phyloP scores from a whole-genome alignment of 2,113 vertebrate species.

The Tachuris rubrigastra region DNA sequence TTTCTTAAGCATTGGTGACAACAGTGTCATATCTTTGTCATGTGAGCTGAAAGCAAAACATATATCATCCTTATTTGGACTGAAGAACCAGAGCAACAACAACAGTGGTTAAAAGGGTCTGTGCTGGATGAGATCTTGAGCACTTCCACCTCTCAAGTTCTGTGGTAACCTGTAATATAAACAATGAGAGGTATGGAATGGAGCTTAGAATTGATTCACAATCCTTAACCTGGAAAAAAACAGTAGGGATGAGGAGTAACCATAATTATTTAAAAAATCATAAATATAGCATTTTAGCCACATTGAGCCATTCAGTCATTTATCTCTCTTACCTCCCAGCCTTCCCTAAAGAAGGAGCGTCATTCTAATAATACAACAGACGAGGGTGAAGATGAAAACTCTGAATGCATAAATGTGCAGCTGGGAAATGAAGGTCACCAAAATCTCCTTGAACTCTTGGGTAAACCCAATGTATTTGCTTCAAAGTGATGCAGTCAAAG shows the following conservation, averaged over 20 bases:
- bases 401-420: not conserved
- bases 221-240: not conserved
- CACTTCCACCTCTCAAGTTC: not conserved
- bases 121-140: not conserved
- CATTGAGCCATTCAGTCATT: not conserved
- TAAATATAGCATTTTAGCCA: not conserved
- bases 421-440: conserved; percentile 14
- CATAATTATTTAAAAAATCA: not conserved
- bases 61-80: not conserved
- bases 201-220: not conserved
- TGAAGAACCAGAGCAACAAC: conserved; percentile 7
- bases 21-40: not conserved
- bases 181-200: not conserved
- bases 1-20: conserved; percentile 30
- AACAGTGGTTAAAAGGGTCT: not conserved
- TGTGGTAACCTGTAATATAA: not conserved
- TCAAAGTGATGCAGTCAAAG: not conserved
- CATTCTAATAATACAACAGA: not conserved
- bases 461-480: conserved; percentile 32
- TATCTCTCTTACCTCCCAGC: not conserved
- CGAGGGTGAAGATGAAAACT: not conserved
- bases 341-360: not conserved
- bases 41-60: not conserved
- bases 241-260: not conserved
- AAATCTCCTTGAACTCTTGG: conserved; percentile 46